Base-by-base conservation (phyloP, 2,888 invertebrate genomes). In the Choristoneura rosaceana region DNA sequence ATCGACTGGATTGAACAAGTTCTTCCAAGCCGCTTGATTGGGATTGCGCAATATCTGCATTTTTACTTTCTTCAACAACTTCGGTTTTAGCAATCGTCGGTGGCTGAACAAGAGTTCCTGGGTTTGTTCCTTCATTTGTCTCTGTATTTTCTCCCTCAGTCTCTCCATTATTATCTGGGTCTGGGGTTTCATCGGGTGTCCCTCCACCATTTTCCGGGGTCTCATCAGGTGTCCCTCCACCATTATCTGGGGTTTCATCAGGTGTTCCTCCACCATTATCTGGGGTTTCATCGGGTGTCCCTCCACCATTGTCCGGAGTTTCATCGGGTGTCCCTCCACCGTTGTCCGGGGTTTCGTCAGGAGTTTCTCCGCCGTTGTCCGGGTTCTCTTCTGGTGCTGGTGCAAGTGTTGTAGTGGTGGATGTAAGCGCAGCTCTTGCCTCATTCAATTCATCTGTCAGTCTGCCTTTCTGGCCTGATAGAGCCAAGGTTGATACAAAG, bases 391-490 rank as follows among this genome's bases (percentile, higher is more conserved):
- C 58, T 10, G 38, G 15, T 34, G 65, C 41, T 25, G 67, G 45
- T 3, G 66, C 74, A 5, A 74, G 67, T 0, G 62, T 34, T 4
- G 71, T 59, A 25, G 68, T 59, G 3, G 75, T 74, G 8, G 77
- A 74, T n/a, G 73, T 69, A 0, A 69, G 60, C 5, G 73, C 63
- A 15, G 62, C 45, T 69, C 74, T 80, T 5, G 87, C 74, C 9
- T 87, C 80, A 0, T 84, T 74, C 7, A 91, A 47, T 74, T 88
- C 84, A 17, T 34, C 62, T 14, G 70, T 70, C 2, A 86, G 74
- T n/a, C 83, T 76, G 43, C 89, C 90, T 52, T 81, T 90, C 70
- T 93, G 92, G 17, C 87, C 88, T 5, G 91, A 84, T 12, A 93
- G 62, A 0, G 84, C 85, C 70, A 89, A 80, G 0, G 91, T 91